phyloP scores from a whole-genome alignment of 2,113 vertebrate species.

The Candoia aspera region DNA sequence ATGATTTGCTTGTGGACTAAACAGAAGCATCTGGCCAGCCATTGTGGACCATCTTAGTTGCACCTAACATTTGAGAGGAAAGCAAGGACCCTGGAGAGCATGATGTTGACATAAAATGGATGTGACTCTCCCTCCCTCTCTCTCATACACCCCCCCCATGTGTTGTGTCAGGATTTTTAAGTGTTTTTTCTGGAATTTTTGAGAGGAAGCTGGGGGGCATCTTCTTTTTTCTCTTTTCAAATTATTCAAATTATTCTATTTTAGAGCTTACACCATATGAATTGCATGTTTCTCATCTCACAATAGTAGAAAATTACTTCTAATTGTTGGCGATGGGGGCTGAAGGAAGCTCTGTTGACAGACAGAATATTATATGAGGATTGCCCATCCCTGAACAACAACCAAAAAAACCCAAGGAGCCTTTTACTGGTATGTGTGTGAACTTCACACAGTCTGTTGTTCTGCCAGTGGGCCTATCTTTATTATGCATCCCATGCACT shows the following conservation, averaged over 20 bases:
- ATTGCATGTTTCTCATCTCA: not conserved
- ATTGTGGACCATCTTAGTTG: not conserved
- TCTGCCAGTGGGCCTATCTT: not conserved
- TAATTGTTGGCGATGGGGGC: not conserved
- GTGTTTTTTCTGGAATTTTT: not conserved
- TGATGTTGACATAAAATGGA: not conserved
- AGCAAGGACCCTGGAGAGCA: not conserved
- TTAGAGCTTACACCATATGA: not conserved
- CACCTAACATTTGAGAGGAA: not conserved
- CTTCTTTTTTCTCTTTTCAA: not conserved
- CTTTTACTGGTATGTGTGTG: not conserved
- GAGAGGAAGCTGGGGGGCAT: not conserved
- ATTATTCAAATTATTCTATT: not conserved
- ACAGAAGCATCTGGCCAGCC: not conserved
- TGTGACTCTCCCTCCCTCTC: not conserved
- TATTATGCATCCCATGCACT: not conserved
- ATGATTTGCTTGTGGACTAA: not conserved
- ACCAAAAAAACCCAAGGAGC: not conserved
- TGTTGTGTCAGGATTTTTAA: not conserved
- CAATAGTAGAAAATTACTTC: not conserved
- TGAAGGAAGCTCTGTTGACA: not conserved
- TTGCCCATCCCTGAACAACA: not conserved
- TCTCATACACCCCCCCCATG: not conserved
- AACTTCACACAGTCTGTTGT: not conserved
- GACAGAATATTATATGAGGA: not conserved